Base-by-base conservation (phyloP, 2,113 vertebrate species). In the Paratilapia polleni region DNA sequence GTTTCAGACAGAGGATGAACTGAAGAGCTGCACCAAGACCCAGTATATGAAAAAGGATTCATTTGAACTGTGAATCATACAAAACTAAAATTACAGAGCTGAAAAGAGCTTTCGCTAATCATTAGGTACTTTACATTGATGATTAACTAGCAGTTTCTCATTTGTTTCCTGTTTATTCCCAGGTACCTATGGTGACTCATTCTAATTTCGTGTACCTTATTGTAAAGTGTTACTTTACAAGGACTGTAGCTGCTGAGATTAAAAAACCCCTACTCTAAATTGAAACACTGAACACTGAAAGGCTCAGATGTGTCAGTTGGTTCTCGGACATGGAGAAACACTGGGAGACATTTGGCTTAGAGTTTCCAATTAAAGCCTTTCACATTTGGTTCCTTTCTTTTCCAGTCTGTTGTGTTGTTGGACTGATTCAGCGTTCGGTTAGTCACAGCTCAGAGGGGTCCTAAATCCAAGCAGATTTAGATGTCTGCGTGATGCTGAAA, bases 371-470 rank as follows among this genome's bases (percentile, higher is more conserved):
- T 41, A 77, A 85, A 52, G 66, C 57, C 73, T 84, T 84, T 85
- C 64, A 78, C 2, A 17, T 58, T 70, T 47, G 52, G 2, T 14
- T 68, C 22, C 5, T 83, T 79, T 86, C 75, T 58, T 43, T 0
- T 63, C 0, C 74, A 58, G 74, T 17, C 38, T 38, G 34, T 24
- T 24, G 14, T 41, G 31, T 56, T 60, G 76, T 80, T 85, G 76
- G 57, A 61, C 59, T 47, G 38, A 78, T 80, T 80, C 64, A 87
- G 41, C 47, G 15, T 82, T 82, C 60, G 81, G 34, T 80, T 88
- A 63, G 66, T 86, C 80, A 81, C 87, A 73, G 88, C 88, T 87
- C 82, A 64, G 86, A 62, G 4, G 79, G 80, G 77, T 43, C 47
- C 0, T 19, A 2, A 58, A 86, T 86, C 83, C 81, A 43, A 61